Evolutionary conservation across 2,113 vertebrate genomes (phyloP), one percentile per base, ranked within the genome.

Genomic region (Pantherophis guttatus): DNA sequence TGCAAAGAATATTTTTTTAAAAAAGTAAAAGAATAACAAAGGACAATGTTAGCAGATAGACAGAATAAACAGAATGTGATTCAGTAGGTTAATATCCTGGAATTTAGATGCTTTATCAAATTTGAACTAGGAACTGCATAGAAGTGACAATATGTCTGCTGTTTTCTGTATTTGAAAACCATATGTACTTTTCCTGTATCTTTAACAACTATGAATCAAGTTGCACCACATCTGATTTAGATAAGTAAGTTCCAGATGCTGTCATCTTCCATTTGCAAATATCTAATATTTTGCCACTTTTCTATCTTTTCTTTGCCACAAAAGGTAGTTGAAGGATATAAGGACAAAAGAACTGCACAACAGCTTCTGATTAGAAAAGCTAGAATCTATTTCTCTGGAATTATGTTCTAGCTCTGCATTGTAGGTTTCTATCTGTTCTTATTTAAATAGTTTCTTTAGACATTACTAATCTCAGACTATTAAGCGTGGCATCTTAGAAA

Each of bases 31-130:
- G 3, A 48, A 81, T 39, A 75, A 75, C 29, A 48, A 48, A 89
- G 94, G 92, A n/a, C 93, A 86, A 52, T 55, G 48, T 70, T 3
- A 23, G 94, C 92, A 70, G n/a, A 93, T 92, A 95, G 92, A 86
- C 93, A 91, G 59, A 24, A 93, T 92, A 95, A 91, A 90, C 92
- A 91, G 70, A 24, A 92, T 92, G 86, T 65, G 0, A 59, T 21
- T 0, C 88, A 59, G 23, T 87, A 26, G 3, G 39, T 92, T 55
- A 92, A 87, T 52, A 53, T 75, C 29, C 65, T 86, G 52, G 17
- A 13, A 85, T 94, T 85, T 48, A 54, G n/a, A 91, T 54, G 48
- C 89, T 50, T 2, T 50, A 52, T 54, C 92, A 29, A 65, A 15
- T 33, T 44, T 9, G 19, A 57, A 26, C 21, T 65, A 57, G 8